These are phyloP conservation scores for Drosophila novamexicana DNA, from an alignment of 1,140 invertebrate species.

Conservation along the genomic window DNA sequence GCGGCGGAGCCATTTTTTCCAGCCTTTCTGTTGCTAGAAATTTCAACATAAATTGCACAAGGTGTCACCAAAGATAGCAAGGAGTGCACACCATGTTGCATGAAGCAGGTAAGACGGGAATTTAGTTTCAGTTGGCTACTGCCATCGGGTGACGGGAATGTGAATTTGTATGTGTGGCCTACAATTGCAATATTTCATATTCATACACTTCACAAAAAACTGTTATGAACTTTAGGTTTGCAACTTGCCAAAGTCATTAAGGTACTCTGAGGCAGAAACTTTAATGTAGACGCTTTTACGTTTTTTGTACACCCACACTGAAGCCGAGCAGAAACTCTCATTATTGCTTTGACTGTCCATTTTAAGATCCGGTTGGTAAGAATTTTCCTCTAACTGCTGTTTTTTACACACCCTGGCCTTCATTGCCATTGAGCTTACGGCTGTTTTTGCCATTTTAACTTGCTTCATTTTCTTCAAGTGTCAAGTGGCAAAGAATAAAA, in stretches of 20 bases:
- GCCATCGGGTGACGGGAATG: constrained; percentile 27
- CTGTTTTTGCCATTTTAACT: constrained; percentile 65
- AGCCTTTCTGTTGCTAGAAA: constrained; percentile 44
- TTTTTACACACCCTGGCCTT: constrained; percentile 20
- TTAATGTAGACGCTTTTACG: constrained; percentile 12
- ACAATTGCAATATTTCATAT: constrained; percentile 69
- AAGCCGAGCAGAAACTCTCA: constrained; percentile 30
- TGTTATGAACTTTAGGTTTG: constrained; percentile 66
- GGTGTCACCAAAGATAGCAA: constrained; percentile 75
- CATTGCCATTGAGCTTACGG: constrained; percentile 30
- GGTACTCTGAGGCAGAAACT: constrained; percentile 40
- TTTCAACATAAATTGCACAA: constrained; percentile 74
- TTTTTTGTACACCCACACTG: constrained; percentile 10
- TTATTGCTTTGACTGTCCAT: constrained; percentile 53
- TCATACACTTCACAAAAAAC: constrained; percentile 59
- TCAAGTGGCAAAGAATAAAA: constrained; percentile 51
- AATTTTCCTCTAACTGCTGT: constrained; percentile 15
- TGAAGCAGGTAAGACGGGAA: constrained; percentile 24
- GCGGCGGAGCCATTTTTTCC: constrained; percentile 38
- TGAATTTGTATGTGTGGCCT: constrained; percentile 2
- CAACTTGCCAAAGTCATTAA: constrained; percentile 73
- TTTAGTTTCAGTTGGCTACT: constrained; percentile 16
- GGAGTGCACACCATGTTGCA: constrained; percentile 33
- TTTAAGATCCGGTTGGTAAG: not conserved
- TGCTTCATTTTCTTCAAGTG: constrained; percentile 65